Evolutionary conservation across 2,888 invertebrate species (phyloP), one percentile per base, ranked within the genome.

Genomic region (Acanthosepion esculentum): DNA sequence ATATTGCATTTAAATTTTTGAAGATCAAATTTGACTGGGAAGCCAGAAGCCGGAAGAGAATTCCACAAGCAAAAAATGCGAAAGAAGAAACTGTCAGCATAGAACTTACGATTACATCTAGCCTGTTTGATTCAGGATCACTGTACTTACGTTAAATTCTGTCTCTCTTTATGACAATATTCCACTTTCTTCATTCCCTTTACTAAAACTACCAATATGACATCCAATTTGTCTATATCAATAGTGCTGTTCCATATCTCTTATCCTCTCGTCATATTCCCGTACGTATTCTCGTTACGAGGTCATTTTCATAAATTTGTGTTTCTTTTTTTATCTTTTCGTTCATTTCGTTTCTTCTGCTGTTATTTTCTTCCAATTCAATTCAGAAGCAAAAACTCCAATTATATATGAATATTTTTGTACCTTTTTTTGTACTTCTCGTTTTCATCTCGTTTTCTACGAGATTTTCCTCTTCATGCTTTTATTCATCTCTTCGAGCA

Each of bases 231-330:
- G n/a, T 78, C 78, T 78, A n/a, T 78, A 78, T 78, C n/a, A 78
- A 78, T n/a, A 78, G n/a, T 15, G 33, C n/a, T n/a, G 10, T 78
- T 78, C n/a, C 78, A 78, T 33, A 78, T 78, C 78, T 78, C 78
- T 10, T 59, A 59, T 59, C 23, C 59, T 78, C n/a, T 78, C 78
- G 18, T n/a, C 10, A 78, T 12, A n/a, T 78, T 33, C 41, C 18
- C 78, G 78, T 78, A 33, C 78, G n/a, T 33, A 78, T n/a, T 78
- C 78, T 78, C 78, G 78, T 78, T n/a, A 78, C n/a, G 78, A 78
- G 78, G 78, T 78, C 78, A 78, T 78, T n/a, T 78, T 33, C 15
- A n/a, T 78, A 78, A 78, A 78, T 78, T 78, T 78, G n/a, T n/a
- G n/a, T n/a, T n/a, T 78, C 12, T 78, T 15, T n/a, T 29, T 78